These are phyloP conservation scores for Berghia stephanieae DNA, from an alignment of 1,140 invertebrate species.

Conservation along the genomic window DNA sequence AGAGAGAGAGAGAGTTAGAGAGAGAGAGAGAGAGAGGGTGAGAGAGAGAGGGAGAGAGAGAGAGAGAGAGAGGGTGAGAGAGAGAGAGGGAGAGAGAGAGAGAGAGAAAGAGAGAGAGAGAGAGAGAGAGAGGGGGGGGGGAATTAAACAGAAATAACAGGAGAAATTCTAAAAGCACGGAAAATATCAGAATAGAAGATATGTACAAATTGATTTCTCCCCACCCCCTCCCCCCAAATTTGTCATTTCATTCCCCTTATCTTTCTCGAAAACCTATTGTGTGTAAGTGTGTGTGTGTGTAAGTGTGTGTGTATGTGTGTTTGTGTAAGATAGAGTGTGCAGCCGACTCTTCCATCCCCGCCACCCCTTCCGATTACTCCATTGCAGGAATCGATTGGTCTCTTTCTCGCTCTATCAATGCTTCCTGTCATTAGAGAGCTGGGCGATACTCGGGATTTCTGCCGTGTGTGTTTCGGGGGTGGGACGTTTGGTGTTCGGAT, in stretches of 20 bases:
- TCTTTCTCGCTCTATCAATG: no score
- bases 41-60: background rate
- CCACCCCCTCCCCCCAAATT: background rate
- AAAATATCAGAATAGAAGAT: background rate
- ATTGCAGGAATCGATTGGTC: no score
- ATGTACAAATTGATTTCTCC: background rate
- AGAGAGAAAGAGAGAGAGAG: background rate
- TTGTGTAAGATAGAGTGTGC: no score
- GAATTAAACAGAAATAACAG: background rate
- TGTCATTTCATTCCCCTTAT: background rate
- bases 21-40: no score
- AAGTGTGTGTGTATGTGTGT: constrained; percentile 10
- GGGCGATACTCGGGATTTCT: no score
- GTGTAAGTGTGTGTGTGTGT: background rate
- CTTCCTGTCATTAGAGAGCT: no score
- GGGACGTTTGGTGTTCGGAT: no score
- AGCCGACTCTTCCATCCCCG: no score
- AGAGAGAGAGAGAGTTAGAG: no score
- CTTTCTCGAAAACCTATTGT: background rate
- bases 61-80: background rate
- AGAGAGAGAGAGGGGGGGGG: background rate
- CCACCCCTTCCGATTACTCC: no score
- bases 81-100: background rate
- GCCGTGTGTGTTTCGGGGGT: no score
- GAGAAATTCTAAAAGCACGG: background rate